phyloP scores from a whole-genome alignment of 2,888 invertebrate genomes.

The Lordiphosa andalusiaca region DNA sequence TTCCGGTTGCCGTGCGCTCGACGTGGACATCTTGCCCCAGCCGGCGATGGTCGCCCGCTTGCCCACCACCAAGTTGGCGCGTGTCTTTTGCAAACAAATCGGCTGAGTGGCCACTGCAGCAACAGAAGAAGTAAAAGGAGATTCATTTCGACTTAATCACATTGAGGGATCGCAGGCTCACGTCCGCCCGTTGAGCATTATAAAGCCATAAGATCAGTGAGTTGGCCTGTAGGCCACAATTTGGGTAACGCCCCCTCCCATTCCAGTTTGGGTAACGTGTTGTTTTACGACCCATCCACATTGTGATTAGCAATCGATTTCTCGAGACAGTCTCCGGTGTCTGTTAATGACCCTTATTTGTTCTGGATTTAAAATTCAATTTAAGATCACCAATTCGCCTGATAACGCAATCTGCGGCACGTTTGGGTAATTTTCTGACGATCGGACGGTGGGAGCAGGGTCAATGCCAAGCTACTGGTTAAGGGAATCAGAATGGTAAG shows the following conservation, averaged over 20 bases:
- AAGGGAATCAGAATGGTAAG: neutral
- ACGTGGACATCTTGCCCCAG: slow-evolving; percentile 85
- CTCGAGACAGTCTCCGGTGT: slow-evolving; percentile 2
- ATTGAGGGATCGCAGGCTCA: slow-evolving; percentile 39
- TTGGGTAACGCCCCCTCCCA: slow-evolving; percentile 44
- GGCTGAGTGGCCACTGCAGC: slow-evolving; percentile 87
- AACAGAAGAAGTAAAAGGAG: slow-evolving; percentile 15
- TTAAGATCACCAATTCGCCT: slow-evolving; percentile 8
- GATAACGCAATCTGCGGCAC: slow-evolving; percentile 16
- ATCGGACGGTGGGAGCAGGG: neutral
- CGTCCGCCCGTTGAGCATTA: slow-evolving; percentile 48
- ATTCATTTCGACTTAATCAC: slow-evolving; percentile 10
- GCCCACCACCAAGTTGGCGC: slow-evolving; percentile 79
- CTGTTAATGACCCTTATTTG: slow-evolving; percentile 34
- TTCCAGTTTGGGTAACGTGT: slow-evolving; percentile 19
- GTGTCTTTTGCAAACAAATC: slow-evolving; percentile 83
- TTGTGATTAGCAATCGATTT: slow-evolving; percentile 22
- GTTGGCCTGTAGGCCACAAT: slow-evolving; percentile 27
- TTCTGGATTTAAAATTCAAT: slow-evolving; percentile 44
- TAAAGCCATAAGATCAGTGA: slow-evolving; percentile 64
- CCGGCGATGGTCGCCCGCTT: slow-evolving; percentile 80
- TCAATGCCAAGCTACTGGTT: slow-evolving; percentile 5
- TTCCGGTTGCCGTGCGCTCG: slow-evolving; percentile 81
- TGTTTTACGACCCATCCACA: slow-evolving; percentile 40
- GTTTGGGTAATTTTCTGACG: slow-evolving; percentile 15